phyloP scores from a whole-genome alignment of 2,113 vertebrate species.

The Centrocercus urophasianus region DNA sequence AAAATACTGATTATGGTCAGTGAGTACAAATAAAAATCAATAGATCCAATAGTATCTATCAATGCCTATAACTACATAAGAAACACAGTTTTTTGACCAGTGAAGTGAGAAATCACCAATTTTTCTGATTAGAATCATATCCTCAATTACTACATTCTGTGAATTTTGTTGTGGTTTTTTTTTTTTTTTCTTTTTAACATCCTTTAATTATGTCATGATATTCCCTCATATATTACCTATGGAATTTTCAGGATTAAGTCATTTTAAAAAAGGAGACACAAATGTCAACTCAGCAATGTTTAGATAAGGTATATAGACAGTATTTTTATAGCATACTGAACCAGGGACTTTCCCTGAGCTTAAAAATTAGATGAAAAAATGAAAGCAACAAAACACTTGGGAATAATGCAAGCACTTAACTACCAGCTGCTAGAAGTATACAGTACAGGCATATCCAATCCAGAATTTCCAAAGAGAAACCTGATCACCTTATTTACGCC shows the following conservation, averaged over 20 bases:
- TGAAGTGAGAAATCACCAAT: background rate
- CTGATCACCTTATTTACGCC: background rate
- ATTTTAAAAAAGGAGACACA: background rate
- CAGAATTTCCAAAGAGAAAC: background rate
- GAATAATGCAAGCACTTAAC: background rate
- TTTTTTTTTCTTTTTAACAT: background rate
- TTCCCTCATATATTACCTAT: background rate
- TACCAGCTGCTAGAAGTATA: background rate
- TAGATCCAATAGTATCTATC: background rate
- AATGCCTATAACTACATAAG: background rate
- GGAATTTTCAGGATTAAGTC: background rate
- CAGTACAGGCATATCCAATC: background rate
- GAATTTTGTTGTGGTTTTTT: background rate
- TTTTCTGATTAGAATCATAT: background rate
- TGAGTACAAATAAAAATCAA: background rate
- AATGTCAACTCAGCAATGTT: background rate
- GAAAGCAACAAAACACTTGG: background rate
- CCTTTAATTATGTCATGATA: background rate
- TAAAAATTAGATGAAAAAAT: constrained; percentile 14
- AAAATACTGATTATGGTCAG: background rate
- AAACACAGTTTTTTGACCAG: background rate
- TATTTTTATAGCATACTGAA: background rate
- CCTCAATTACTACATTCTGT: background rate
- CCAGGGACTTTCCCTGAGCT: background rate
- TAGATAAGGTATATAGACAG: background rate